phyloP scores from a whole-genome alignment of 2,113 vertebrate species.

The Lagopus leucura region DNA sequence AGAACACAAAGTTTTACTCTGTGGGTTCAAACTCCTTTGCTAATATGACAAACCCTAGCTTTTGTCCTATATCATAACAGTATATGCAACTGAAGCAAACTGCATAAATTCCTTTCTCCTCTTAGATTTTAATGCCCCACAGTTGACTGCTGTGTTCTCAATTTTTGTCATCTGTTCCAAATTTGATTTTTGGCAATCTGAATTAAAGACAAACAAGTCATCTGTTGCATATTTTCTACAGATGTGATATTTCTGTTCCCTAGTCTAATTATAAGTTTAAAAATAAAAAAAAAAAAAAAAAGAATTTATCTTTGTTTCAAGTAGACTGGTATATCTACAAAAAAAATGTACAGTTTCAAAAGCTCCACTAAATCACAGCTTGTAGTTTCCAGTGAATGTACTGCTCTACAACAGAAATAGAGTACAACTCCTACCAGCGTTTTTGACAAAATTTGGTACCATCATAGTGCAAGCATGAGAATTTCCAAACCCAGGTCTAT shows the following conservation, averaged over 20 bases:
- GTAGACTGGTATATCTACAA: neutral
- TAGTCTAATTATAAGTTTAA: neutral
- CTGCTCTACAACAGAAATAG: neutral
- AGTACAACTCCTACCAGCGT: neutral
- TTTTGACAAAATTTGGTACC: neutral
- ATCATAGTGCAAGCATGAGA: neutral
- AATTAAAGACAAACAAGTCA: conserved; percentile 15
- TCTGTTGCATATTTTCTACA: conserved; percentile 32
- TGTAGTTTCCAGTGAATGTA: neutral
- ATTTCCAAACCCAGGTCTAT: neutral
- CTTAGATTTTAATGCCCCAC: neutral
- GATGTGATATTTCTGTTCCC: conserved; percentile 1
- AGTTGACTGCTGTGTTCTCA: neutral
- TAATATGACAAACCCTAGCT: neutral
- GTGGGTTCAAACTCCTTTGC: neutral
- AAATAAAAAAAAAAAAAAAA: neutral
- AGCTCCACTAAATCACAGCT: neutral
- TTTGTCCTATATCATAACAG: neutral
- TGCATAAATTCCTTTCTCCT: neutral
- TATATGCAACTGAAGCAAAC: neutral
- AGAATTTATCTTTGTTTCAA: neutral
- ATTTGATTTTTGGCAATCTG: conserved; percentile 27
- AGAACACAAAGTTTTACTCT: neutral
- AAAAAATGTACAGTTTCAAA: neutral
- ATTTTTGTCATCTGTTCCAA: conserved; percentile 45